Percentiles rank a stretch among this genome's conserved stretches.
These are phyloP conservation scores for Emydoidea blandingii DNA, from an alignment of 2,797 vertebrate species.

Conservation along the genomic window DNA sequence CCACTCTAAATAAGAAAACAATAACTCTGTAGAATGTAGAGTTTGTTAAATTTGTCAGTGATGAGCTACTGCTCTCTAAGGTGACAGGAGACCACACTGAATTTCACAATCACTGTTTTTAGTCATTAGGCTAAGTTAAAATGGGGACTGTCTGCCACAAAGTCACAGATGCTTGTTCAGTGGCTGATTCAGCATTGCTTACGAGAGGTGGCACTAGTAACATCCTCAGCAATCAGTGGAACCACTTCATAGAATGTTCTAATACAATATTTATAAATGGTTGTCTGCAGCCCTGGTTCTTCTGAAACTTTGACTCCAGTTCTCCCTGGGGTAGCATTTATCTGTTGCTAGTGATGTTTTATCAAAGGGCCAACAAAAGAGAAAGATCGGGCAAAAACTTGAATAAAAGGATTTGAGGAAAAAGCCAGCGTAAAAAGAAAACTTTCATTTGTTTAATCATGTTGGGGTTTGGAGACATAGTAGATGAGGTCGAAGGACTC, in stretches of 20 bases:
- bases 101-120: background rate
- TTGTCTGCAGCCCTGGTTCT: background rate
- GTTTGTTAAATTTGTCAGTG: background rate
- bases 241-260: background rate
- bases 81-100: background rate
- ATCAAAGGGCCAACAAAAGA: background rate
- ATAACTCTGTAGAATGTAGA: background rate
- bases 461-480: background rate
- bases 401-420: background rate
- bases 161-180: background rate
- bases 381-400: background rate
- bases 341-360: background rate
- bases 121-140: rapidly evolving
- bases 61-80: rapidly evolving
- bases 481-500: background rate
- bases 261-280: conserved; percentile 11
- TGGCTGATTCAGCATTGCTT: rapidly evolving
- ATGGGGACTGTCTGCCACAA: rapidly evolving
- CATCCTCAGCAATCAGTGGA: background rate
- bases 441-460: background rate
- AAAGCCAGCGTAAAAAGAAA: background rate
- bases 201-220: background rate
- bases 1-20: background rate
- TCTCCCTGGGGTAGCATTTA: background rate
- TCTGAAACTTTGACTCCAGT: background rate